A percentile compares a stretch with the other conserved stretches of the same genome.
Evolutionary conservation across 2,797 vertebrate genomes (phyloP).

Genomic region (Eurystomus glaucurus): DNA sequence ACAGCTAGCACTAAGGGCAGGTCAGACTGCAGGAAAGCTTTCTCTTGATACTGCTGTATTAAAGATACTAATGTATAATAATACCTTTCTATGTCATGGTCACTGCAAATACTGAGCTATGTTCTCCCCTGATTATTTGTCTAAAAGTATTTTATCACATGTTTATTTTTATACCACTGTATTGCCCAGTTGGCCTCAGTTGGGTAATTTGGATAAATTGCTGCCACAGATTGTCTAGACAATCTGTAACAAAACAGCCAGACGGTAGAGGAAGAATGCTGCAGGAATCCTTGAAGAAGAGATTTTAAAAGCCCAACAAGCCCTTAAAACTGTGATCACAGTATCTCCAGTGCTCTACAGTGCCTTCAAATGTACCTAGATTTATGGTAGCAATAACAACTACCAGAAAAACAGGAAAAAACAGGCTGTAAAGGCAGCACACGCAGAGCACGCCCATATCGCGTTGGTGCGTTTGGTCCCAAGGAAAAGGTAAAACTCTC

Average conservation of each 20-base stretch:
- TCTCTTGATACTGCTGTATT: not conserved
- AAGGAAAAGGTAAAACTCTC: not conserved
- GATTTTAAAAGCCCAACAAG: not conserved
- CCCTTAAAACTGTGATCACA: fast-evolving
- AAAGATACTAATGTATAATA: not conserved
- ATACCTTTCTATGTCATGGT: not conserved
- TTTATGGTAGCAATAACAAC: not conserved
- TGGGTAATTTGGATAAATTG: not conserved
- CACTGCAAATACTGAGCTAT: not conserved
- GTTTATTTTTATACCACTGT: not conserved
- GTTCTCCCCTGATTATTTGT: not conserved
- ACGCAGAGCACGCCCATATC: no score
- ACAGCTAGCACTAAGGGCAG: not conserved
- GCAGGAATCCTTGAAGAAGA: not conserved
- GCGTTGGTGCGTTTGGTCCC: not conserved
- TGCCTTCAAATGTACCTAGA: not conserved
- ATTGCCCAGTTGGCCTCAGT: not conserved
- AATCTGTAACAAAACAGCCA: not conserved
- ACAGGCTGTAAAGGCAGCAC: not conserved
- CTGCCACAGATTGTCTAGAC: not conserved
- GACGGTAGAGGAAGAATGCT: no score
- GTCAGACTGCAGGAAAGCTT: not conserved
- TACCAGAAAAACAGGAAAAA: not conserved
- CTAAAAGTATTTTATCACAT: not conserved
- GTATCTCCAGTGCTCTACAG: not conserved